phyloP scores from a whole-genome alignment of 2,888 invertebrate genomes.

The Opisthograptis luteolata region DNA sequence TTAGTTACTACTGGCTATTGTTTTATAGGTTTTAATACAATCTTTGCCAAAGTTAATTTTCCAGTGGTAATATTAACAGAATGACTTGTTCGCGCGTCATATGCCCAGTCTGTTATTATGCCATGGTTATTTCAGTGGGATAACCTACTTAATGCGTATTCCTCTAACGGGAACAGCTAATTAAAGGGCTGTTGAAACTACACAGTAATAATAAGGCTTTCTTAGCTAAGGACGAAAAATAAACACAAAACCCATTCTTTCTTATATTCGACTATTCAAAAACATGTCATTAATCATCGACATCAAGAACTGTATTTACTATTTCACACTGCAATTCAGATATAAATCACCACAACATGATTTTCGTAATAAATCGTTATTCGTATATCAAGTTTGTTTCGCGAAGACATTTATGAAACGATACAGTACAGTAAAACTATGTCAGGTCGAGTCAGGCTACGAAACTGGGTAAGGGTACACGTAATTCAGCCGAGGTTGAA shows the following conservation, averaged over 20 bases:
- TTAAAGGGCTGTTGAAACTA: conserved; percentile 6
- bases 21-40: too few relatives aligned
- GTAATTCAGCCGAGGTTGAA: conserved; percentile 70
- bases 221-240: too few relatives aligned
- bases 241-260: conserved; percentile 32
- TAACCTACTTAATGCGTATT: conserved; percentile 49
- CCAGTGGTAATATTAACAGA: background rate
- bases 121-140: conserved; percentile 61
- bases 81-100: conserved; percentile 36
- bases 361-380: conserved; percentile 88
- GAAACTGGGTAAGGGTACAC: conserved; percentile 76
- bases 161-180: conserved; percentile 14
- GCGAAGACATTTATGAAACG: conserved; percentile 85
- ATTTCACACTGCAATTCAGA: conserved; percentile 54
- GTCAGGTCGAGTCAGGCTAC: conserved; percentile 49
- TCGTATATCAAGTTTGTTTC: conserved; percentile 86
- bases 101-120: conserved; percentile 47
- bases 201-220: too few relatives aligned
- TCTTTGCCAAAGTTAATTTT: background rate
- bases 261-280: conserved; percentile 24
- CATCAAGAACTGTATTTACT: background rate
- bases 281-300: background rate
- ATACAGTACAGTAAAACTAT: conserved; percentile 51
- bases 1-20: too few relatives aligned
- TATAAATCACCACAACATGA: conserved; percentile 87